Percentiles rank a stretch among this genome's conserved stretches.
Evolutionary conservation across 2,888 invertebrate species (phyloP).

Genomic region (Atethmia centrago): DNA sequence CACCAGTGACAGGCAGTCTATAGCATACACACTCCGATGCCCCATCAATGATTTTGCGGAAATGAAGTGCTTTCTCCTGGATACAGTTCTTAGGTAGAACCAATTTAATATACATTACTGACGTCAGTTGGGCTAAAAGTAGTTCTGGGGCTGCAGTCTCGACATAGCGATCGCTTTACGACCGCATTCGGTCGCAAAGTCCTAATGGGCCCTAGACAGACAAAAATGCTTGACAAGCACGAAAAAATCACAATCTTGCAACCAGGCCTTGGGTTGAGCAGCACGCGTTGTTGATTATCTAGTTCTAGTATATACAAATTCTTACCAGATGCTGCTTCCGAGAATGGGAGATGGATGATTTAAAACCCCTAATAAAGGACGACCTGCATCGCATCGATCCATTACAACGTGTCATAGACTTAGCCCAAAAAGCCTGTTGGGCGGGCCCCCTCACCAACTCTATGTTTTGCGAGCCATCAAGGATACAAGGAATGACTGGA

Average conservation of each 20-base stretch:
- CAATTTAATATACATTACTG: not conserved
- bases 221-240: too few relatives aligned
- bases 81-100: slow-evolving; percentile 78
- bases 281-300: not conserved
- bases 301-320: not conserved
- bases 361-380: slow-evolving; percentile 72
- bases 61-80: slow-evolving; percentile 78
- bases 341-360: slow-evolving; percentile 79
- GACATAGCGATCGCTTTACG: too few relatives aligned
- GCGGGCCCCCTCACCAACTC: slow-evolving; percentile 80
- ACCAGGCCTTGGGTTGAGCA: not conserved
- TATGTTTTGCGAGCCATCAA: slow-evolving; percentile 75
- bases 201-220: too few relatives aligned
- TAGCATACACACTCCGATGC: slow-evolving; percentile 93
- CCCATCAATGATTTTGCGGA: slow-evolving; percentile 72
- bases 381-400: slow-evolving; percentile 75
- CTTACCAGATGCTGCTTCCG: slow-evolving; percentile 75
- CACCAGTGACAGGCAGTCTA: slow-evolving; percentile 93
- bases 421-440: slow-evolving; percentile 82
- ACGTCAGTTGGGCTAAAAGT: too few relatives aligned
- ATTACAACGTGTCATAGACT: slow-evolving; percentile 78
- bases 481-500: slow-evolving; percentile 74
- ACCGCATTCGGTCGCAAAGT: too few relatives aligned
- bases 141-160: too few relatives aligned
- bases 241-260: too few relatives aligned